Evolutionary conservation across 2,797 vertebrate genomes (phyloP).

Genomic region (Pteropus rufus): DNA sequence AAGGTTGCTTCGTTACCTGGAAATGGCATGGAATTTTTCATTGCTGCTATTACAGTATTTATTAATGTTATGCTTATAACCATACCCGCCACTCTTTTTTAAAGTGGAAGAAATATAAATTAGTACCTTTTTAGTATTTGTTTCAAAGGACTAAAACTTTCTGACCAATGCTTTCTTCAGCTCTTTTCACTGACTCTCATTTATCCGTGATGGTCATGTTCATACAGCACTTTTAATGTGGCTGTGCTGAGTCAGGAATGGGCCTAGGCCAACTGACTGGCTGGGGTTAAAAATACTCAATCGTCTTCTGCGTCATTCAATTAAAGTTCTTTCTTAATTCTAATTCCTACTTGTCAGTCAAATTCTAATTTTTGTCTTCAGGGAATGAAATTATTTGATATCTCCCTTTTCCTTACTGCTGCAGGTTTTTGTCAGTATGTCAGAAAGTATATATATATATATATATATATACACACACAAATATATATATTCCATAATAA

Average conservation of each 20-base stretch:
- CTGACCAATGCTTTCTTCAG: neutral
- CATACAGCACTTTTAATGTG: neutral
- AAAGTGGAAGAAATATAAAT: neutral
- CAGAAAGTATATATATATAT: neutral
- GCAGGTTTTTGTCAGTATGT: conserved; percentile 51
- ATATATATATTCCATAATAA: neutral
- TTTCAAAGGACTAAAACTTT: neutral
- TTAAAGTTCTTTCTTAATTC: conserved; percentile 2
- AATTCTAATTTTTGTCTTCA: conserved; percentile 49
- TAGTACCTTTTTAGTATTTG: neutral
- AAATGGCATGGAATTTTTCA: neutral
- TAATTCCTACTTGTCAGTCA: conserved; percentile 48
- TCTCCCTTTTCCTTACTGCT: neutral
- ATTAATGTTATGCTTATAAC: neutral
- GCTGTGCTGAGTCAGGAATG: neutral
- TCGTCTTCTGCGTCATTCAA: neutral
- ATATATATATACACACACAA: no score
- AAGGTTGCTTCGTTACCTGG: neutral
- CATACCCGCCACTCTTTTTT: neutral
- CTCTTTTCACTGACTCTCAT: neutral
- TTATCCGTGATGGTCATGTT: neutral
- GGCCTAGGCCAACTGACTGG: neutral
- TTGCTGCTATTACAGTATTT: neutral
- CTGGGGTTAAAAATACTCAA: neutral
- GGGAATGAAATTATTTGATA: conserved; percentile 52